These are phyloP conservation scores for Tetramorium alpestre DNA, from an alignment of 1,140 invertebrate species.

Conservation along the genomic window DNA sequence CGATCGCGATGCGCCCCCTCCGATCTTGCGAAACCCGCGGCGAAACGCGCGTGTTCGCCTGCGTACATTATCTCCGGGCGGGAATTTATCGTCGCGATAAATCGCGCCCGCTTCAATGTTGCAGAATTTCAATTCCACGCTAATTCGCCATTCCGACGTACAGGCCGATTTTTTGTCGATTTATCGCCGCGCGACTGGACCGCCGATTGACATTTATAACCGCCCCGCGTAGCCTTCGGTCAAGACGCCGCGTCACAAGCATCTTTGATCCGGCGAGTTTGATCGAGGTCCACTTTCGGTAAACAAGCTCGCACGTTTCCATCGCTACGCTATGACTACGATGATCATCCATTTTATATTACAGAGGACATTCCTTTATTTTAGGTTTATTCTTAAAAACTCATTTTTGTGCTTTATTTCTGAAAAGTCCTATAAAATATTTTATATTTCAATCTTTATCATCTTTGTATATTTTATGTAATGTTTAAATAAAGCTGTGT, in stretches of 20 bases:
- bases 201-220: slow-evolving; percentile 57
- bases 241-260: neutral
- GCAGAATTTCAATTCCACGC: slow-evolving; percentile 37
- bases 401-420: too few species aligned
- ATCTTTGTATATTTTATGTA: too few species aligned
- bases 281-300: slow-evolving; percentile 32
- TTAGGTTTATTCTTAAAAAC: too few species aligned
- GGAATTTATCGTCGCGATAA: slow-evolving; percentile 48
- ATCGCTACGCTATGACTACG: neutral
- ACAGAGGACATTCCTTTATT: too few species aligned
- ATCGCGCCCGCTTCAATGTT: slow-evolving; percentile 14
- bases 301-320: slow-evolving; percentile 28
- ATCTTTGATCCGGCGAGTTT: neutral
- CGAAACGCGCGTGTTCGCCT: neutral
- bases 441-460: too few species aligned
- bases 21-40: slow-evolving; percentile 21
- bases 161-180: slow-evolving; percentile 35
- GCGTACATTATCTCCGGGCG: slow-evolving; percentile 25
- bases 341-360: too few species aligned
- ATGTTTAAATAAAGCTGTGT: too few species aligned
- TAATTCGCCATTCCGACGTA: slow-evolving; percentile 9
- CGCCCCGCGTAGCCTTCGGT: slow-evolving; percentile 42
- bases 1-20: slow-evolving; percentile 11
- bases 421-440: too few species aligned
- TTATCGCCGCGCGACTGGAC: neutral